Conservation (phyloP, 2,113 vertebrate species). For the Sphyrna mokarran region DNA sequence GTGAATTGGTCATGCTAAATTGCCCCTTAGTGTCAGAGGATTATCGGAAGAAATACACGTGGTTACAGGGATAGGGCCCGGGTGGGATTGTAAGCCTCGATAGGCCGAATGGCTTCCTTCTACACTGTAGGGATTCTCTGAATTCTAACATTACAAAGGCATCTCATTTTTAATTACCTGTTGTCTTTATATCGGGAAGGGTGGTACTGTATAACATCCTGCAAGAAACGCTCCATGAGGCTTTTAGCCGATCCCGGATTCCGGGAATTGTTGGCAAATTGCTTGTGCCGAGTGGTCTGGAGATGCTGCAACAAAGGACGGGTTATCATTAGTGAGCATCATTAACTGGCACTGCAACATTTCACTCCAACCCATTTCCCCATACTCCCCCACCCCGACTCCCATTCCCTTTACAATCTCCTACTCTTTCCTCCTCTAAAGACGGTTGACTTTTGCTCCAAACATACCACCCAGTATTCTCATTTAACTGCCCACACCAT, state of each 20-base stretch:
- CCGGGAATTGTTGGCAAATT: constrained; percentile 58
- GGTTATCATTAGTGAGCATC: background rate
- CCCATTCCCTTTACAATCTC: background rate
- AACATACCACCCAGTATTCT: background rate
- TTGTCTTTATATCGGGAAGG: constrained; percentile 66
- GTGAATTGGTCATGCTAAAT: too few relatives aligned
- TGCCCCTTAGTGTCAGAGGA: too few relatives aligned
- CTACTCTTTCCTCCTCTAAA: background rate
- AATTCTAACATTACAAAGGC: too few relatives aligned
- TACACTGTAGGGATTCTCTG: too few relatives aligned
- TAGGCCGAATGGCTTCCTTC: too few relatives aligned
- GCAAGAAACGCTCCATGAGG: constrained; percentile 83
- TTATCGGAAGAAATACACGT: too few relatives aligned
- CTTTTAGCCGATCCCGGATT: constrained; percentile 50
- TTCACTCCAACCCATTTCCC: too few relatives aligned
- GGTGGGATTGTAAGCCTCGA: too few relatives aligned
- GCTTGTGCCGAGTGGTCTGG: constrained; percentile 71
- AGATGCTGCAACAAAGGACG: constrained; percentile 64
- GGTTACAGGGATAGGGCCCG: too few relatives aligned
- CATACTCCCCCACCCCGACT: too few relatives aligned
- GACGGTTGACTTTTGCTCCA: background rate
- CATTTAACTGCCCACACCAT: background rate
- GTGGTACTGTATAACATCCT: constrained; percentile 80
- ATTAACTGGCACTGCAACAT: background rate
- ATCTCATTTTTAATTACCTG: constrained; percentile 57